These are phyloP conservation scores for Upupa epops DNA, from an alignment of 2,113 vertebrate species.

Conservation along the genomic window DNA sequence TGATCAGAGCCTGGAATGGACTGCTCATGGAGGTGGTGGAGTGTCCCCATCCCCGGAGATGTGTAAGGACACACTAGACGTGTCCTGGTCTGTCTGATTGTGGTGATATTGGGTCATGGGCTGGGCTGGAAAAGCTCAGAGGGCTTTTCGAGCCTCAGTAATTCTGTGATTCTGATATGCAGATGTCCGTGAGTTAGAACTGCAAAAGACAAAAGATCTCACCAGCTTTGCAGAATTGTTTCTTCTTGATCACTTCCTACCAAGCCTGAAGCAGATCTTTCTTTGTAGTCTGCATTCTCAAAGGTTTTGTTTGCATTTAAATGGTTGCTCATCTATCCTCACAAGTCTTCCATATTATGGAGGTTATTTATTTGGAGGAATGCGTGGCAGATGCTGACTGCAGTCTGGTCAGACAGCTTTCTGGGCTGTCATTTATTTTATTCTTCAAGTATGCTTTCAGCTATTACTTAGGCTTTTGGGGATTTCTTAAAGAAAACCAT, in stretches of 20 bases:
- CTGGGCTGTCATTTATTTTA: neutral
- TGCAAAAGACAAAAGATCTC: neutral
- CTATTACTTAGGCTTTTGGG: neutral
- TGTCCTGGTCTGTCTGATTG: too few species aligned
- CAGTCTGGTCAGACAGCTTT: neutral
- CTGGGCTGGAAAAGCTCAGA: too few species aligned
- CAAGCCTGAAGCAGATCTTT: neutral
- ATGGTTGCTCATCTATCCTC: neutral
- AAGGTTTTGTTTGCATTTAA: neutral
- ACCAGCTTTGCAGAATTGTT: neutral
- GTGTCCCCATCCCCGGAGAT: too few species aligned
- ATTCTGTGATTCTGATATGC: neutral
- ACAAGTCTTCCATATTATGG: accelerated
- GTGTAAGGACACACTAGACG: too few species aligned
- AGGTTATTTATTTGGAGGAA: neutral
- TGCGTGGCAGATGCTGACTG: neutral
- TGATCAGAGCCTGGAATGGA: too few species aligned
- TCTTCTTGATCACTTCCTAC: neutral
- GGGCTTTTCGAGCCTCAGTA: too few species aligned
- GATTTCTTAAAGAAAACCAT: neutral
- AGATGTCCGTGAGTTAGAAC: neutral
- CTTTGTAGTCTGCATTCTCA: neutral
- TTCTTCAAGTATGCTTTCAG: neutral
- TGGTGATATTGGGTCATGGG: too few species aligned
- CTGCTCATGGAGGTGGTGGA: too few species aligned